Evolutionary conservation across 2,797 vertebrate species (phyloP), one percentile per base, ranked within the genome.

Genomic region (Pangasius larnaudii): DNA sequence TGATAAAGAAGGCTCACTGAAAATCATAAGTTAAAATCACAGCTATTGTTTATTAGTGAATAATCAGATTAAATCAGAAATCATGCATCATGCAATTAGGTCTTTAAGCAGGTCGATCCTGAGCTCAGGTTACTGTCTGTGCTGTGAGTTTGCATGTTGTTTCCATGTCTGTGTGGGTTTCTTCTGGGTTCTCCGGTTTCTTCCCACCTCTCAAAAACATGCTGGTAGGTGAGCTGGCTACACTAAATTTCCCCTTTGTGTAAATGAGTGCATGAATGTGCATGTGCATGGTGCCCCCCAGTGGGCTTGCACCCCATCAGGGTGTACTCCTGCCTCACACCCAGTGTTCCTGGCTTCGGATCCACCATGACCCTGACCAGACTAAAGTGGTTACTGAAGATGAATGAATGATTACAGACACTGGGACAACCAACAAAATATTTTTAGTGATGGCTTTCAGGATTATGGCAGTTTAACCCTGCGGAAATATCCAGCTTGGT

Each of bases 41-140:
- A 56, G 33, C 33, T 63, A 16, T 58, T 46, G 24, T 46, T 36
- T 79, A 14, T 58, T 36, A 10, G 6, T 56, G 27, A 1, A 3
- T 78, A 78, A 53, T 8, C 30, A 80, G 18, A 3, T 19, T 59
- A 30, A 79, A 30, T n/a, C 30, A 59, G 5, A 65, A 10, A 46
- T n/a, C 24, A n/a, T 19, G 14, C 24, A 39, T 59, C 42, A 42
- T 42, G 42, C 42, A 42, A 42, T 42, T 42, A 42, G 42, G 42
- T 42, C 42, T 42, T 42, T 42, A n/a, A 78, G 49, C 49, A 78
- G 14, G 27, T 78, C 30, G 51, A 78, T 33, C 49, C 75, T 8
- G 75, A 56, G 51, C 18, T 78, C 78, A 59, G 53, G 56, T 79
- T 58, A 58, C 30, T 58, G 77, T 80, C 77, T 39, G 27, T 53